Conservation (phyloP, 2,888 invertebrate species). For the Cactoblastis cactorum region DNA sequence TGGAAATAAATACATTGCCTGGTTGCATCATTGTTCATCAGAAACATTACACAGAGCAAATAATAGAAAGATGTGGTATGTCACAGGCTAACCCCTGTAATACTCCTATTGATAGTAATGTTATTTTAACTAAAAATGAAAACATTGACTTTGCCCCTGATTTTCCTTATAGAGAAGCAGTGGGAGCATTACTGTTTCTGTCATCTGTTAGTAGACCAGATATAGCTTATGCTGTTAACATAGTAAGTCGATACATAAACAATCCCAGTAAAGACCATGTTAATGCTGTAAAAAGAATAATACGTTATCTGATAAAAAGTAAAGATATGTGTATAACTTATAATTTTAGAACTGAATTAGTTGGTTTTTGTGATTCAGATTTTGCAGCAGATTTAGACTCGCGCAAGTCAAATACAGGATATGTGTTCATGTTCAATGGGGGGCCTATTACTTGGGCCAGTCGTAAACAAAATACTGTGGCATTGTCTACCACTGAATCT, state of each 20-base stretch:
- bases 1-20: no score
- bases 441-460: conserved; percentile 11
- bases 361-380: conserved; percentile 18
- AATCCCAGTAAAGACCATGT: conserved; percentile 12
- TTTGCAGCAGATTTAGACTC: conserved; percentile 18
- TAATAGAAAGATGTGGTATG: no score
- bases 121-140: no score
- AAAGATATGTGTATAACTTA: conserved; percentile 12
- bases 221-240: conserved; percentile 14
- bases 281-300: conserved; percentile 8
- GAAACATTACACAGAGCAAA: no score
- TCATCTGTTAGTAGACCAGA: conserved; percentile 8
- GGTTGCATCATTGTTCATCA: no score
- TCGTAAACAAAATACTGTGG: conserved; percentile 1
- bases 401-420: conserved; percentile 4
- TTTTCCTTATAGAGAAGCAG: no score
- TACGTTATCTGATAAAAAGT: conserved; percentile 11
- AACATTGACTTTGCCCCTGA: no score
- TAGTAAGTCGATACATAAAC: conserved; percentile 13
- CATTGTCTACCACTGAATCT: not conserved
- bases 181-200: no score
- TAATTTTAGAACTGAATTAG: conserved; percentile 3
- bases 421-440: not conserved
- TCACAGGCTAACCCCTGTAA: no score
- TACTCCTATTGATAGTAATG: no score